Percentiles rank a stretch among this genome's conserved stretches.
phyloP scores from a whole-genome alignment of 2,888 invertebrate genomes.

The Uropetala carovei region DNA sequence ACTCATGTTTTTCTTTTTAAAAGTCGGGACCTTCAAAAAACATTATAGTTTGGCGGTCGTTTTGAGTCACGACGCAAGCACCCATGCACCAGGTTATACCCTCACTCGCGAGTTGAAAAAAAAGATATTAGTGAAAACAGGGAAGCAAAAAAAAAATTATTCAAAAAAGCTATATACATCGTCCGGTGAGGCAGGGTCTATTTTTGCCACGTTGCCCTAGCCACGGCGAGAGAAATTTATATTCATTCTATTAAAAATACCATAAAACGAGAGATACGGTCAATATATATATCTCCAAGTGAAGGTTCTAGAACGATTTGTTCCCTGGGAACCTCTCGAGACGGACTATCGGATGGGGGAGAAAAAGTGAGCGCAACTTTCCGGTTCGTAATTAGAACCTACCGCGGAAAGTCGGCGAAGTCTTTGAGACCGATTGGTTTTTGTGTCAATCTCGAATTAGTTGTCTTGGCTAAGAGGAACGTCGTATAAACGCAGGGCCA shows the following conservation, averaged over 20 bases:
- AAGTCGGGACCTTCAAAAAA: too few relatives aligned
- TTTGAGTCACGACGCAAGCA: neutral
- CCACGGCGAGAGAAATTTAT: neutral
- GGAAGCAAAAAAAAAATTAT: too few relatives aligned
- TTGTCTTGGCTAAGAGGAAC: slow-evolving; percentile 48
- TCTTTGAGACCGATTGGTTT: slow-evolving; percentile 57
- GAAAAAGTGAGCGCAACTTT: neutral
- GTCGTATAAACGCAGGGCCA: slow-evolving; percentile 55
- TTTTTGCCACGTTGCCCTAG: too few relatives aligned
- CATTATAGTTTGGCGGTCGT: too few relatives aligned
- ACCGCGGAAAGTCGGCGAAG: slow-evolving; percentile 61
- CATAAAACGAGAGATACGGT: too few relatives aligned
- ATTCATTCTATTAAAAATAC: neutral
- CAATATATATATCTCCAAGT: too few relatives aligned
- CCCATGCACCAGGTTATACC: slow-evolving; percentile 59
- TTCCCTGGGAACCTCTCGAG: too few relatives aligned
- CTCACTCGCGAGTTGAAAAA: slow-evolving; percentile 35
- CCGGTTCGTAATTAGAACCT: neutral
- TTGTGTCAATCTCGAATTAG: slow-evolving; percentile 18
- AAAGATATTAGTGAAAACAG: neutral
- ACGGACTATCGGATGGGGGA: too few relatives aligned
- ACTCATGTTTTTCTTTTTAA: too few relatives aligned
- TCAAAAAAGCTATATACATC: too few relatives aligned
- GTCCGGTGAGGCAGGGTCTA: too few relatives aligned
- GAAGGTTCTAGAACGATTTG: too few relatives aligned